A percentile compares a stretch with the other conserved stretches of the same genome.
phyloP scores from a whole-genome alignment of 2,797 vertebrate species.

The Acipenser ruthenus region DNA sequence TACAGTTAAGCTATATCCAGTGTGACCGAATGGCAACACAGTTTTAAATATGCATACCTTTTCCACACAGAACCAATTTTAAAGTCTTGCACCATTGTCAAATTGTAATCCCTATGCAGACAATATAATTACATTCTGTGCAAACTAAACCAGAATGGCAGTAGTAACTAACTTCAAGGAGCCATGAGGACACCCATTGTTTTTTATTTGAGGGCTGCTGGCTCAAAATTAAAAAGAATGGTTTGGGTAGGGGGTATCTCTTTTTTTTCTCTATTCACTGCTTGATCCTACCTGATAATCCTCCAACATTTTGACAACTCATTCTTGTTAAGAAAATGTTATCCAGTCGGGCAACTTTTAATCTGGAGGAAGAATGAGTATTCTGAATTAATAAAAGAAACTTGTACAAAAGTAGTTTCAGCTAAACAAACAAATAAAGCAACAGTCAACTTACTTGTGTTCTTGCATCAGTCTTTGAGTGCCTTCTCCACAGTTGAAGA shows the following conservation, averaged over 20 bases:
- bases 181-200: too few relatives aligned
- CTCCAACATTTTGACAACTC: conserved; percentile 85
- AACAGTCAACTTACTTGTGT: conserved; percentile 73
- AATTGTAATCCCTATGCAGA: too few relatives aligned
- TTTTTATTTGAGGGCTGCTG: too few relatives aligned
- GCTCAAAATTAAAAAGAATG: too few relatives aligned
- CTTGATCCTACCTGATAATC: conserved; percentile 70
- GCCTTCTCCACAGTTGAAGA: conserved; percentile 93
- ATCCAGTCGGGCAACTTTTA: conserved; percentile 77
- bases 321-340: conserved; percentile 85
- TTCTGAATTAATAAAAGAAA: too few relatives aligned
- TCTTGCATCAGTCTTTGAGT: conserved; percentile 91
- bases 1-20: too few relatives aligned
- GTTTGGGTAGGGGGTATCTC: neutral
- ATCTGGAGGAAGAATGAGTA: conserved; percentile 42
- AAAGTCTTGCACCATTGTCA: neutral
- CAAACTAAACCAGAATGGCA: too few relatives aligned
- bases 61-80: too few relatives aligned
- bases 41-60: too few relatives aligned
- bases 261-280: neutral
- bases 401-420: neutral
- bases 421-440: neutral
- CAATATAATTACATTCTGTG: too few relatives aligned
- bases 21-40: too few relatives aligned
- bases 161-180: too few relatives aligned